These are phyloP conservation scores for Choloepus hoffmanni DNA, from an alignment of 2,113 vertebrate genomes.

Conservation along the genomic window DNA sequence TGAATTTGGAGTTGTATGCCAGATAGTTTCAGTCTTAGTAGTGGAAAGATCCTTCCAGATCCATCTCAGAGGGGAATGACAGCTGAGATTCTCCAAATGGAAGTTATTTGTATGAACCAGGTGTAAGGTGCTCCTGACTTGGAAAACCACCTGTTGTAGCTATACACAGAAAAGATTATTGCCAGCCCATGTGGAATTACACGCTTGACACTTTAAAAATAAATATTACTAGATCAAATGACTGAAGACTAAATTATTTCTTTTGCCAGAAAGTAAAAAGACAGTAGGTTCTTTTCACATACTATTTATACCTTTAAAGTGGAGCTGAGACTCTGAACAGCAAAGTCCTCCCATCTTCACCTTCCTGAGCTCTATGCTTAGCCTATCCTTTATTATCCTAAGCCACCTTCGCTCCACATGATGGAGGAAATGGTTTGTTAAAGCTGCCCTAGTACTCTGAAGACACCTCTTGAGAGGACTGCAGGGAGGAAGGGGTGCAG, in stretches of 20 bases:
- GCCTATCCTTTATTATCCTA: not conserved
- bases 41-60: not conserved
- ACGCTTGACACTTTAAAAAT: not conserved
- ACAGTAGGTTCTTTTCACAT: not conserved
- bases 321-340: constrained; percentile 3
- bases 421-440: not conserved
- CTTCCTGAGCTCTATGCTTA: constrained; percentile 11
- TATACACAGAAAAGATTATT: not conserved
- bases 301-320: not conserved
- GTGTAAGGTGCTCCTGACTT: not conserved
- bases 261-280: constrained; percentile 37
- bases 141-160: not conserved
- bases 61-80: not conserved
- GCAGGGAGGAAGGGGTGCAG: not conserved
- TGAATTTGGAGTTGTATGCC: not conserved
- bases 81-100: not conserved
- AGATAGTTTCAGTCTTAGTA: not conserved
- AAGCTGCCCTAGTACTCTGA: not conserved
- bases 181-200: not conserved
- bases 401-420: not conserved
- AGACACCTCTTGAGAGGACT: not conserved
- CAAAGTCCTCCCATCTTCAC: not conserved
- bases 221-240: not conserved
- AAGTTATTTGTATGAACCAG: not conserved
- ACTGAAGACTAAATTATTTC: not conserved